Evolutionary conservation across 2,797 vertebrate genomes (phyloP), one percentile per base, ranked within the genome.

Genomic region (Dryobates pubescens): DNA sequence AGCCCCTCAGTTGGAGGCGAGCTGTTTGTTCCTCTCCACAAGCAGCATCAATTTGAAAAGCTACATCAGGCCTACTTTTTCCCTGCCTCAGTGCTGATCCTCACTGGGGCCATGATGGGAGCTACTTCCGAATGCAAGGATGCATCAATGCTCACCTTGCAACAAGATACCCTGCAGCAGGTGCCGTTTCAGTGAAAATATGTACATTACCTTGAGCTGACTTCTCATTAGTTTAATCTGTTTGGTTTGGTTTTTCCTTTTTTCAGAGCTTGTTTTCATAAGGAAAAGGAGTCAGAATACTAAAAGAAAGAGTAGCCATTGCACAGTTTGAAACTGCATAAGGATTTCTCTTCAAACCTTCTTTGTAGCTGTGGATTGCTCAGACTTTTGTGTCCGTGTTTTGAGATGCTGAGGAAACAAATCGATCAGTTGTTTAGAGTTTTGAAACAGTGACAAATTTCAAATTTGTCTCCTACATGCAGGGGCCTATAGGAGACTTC

Each of bases 21-120:
- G 85, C 88, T 94, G 91, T 95, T 97, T 95, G 96, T 95, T 95
- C 93, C 91, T 97, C 91, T 94, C 92, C 83, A 82, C 94, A 93
- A 96, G 95, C 84, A 90, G 84, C 77, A 94, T 89, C 93, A 95
- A 95, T 96, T 95, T 96, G 91, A 92, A 97, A 95, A 95, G 81
- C 92, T 92, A 73, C 85, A 95, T 86, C 90, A 94, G 86, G 84
- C 74, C 82, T 95, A 51, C 88, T 85, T 88, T 82, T 93, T 89
- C 84, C 82, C 23, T 89, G 82, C 34, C 77, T 95, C 77, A 30
- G 63, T 92, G 71, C 59, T 85, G 87, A 82, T 88, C 47, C 69
- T 85, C 1, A 2, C 72, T 90, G 95, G 56, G 70, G 70, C 78
- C 88, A 57, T 94, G 88, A 71, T 77, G 87, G 86, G 79, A 96